Evolutionary conservation across 2,797 vertebrate species (phyloP).

Genomic region (Cyclura pinguis): DNA sequence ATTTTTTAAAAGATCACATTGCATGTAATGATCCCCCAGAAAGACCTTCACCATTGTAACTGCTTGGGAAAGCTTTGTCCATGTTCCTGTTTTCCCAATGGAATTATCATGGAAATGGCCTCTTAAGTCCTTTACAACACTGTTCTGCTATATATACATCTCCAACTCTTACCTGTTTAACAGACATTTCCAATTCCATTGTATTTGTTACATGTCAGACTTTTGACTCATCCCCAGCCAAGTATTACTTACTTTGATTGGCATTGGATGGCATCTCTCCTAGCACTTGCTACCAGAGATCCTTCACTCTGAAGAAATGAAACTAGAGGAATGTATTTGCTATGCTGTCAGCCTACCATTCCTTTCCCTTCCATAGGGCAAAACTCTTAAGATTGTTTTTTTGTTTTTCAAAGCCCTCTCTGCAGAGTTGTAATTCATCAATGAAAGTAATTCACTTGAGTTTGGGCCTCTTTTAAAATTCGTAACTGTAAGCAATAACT

Average conservation of each 20-base stretch:
- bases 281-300: background rate
- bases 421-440: no score
- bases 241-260: background rate
- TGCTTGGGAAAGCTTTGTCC: no score
- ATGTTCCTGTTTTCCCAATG: background rate
- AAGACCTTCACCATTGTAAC: no score
- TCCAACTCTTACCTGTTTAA: background rate
- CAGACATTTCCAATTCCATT: background rate
- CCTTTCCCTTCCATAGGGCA: background rate
- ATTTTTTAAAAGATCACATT: background rate
- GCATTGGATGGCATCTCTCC: background rate
- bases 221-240: background rate
- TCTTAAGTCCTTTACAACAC: background rate
- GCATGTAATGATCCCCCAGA: background rate
- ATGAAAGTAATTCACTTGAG: background rate
- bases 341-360: background rate
- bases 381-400: background rate
- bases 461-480: slow-evolving; percentile 23
- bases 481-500: background rate
- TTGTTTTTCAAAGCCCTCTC: background rate
- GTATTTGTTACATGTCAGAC: background rate
- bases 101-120: background rate
- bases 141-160: no score
- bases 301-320: background rate
- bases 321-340: background rate